Evolutionary conservation across 2,888 invertebrate species (phyloP), one percentile per base, ranked within the genome.

Genomic region (Serripes groenlandicus): DNA sequence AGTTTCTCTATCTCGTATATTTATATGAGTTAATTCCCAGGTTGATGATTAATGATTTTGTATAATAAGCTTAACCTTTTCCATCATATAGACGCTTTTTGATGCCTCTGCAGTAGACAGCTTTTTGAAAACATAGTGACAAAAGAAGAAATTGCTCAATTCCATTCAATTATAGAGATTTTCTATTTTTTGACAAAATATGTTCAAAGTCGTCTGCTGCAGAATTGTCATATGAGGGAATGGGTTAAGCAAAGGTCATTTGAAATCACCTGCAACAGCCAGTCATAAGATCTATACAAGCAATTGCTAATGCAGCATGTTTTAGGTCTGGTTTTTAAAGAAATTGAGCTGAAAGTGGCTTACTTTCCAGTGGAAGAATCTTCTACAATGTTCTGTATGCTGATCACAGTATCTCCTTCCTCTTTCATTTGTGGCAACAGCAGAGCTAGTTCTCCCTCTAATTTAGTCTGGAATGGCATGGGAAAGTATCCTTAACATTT

Each of bases 381-480:
- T 1, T 96, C 96, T 49, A 94, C 94, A 26, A 96, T 91, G 80
- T 94, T 95, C 62, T 95, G 94, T 95, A 15, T 96, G 95, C 83
- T 96, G 94, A 93, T 96, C 83, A 96, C 96, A 2, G 92, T 90
- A 64, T 37, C 88, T 21, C 92, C 92, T 52, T 81, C 78, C 49
- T 81, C 83, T 5, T 89, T 69, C 11, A 89, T 85, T 76, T 90
- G 92, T 80, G 93, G 96, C 0, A 98, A 95, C 9, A 98, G 95
- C 91, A 98, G 95, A 66, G 97, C 96, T 91, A 98, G 95, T 95
- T 98, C 97, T 88, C 97, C 97, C 68, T 97, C 96, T 54, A 98
- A 95, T 1, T 97, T 97, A 91, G 97, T 88, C 94, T 94, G 2
- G 7, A 3, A 2, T 1, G 21, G 1, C 2, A 2, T 49, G 3